Evolutionary conservation across 2,797 vertebrate species (phyloP).

Genomic region (Crocodylus rhombifer): DNA sequence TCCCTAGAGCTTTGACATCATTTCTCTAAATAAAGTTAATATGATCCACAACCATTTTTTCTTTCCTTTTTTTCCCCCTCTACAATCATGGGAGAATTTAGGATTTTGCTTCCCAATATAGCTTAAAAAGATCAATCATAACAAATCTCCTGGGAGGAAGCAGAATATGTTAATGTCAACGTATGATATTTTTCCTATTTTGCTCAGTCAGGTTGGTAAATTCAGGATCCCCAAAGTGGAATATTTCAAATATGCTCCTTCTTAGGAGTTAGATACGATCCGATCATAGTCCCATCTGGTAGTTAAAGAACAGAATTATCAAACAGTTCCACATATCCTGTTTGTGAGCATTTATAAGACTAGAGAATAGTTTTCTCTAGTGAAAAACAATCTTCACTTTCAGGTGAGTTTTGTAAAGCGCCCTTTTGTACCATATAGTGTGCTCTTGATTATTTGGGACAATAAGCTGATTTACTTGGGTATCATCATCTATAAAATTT

Average conservation of each 20-base stretch:
- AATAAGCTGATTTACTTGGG: not conserved
- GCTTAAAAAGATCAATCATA: slow-evolving; percentile 2
- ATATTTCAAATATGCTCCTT: not conserved
- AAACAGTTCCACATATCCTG: not conserved
- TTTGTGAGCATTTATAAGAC: not conserved
- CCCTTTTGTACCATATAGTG: not conserved
- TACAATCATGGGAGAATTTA: slow-evolving; percentile 15
- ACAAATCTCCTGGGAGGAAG: not conserved
- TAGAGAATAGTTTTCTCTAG: not conserved
- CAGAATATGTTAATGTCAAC: not conserved
- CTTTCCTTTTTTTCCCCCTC: not conserved
- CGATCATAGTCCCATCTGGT: not conserved
- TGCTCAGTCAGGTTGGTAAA: not conserved
- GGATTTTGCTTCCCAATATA: not conserved
- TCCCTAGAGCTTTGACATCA: slow-evolving; percentile 45
- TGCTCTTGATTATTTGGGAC: not conserved
- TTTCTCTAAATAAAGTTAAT: slow-evolving; percentile 44
- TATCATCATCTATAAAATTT: not conserved
- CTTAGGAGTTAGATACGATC: not conserved
- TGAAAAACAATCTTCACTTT: not conserved
- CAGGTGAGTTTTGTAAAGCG: not conserved
- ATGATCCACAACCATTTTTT: not conserved
- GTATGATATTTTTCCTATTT: not conserved
- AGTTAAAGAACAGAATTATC: not conserved
- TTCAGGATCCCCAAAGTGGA: not conserved